Conservation (phyloP, 1,140 invertebrate species). For the Hydropsyche tenuis region DNA sequence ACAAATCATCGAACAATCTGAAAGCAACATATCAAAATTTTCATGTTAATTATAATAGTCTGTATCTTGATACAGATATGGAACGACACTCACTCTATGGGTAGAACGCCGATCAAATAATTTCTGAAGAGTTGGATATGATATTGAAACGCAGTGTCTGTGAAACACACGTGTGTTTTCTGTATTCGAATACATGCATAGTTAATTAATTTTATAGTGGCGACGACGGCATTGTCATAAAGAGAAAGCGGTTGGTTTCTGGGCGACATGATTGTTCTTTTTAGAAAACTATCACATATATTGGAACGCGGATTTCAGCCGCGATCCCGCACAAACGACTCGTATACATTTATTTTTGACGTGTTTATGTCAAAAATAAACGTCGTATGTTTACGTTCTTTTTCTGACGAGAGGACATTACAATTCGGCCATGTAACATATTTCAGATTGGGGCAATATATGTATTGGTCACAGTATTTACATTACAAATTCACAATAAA, state of each 20-base stretch:
- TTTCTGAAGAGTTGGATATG: slow-evolving; percentile 54
- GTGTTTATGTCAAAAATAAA: background rate
- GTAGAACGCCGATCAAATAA: slow-evolving; percentile 56
- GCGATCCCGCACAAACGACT: background rate
- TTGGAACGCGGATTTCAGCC: background rate
- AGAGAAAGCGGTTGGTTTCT: slow-evolving; percentile 58
- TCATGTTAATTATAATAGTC: no score
- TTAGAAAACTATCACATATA: background rate
- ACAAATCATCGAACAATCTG: background rate
- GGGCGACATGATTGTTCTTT: slow-evolving; percentile 49
- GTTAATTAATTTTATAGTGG: slow-evolving; percentile 49
- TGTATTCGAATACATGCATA: slow-evolving; percentile 22
- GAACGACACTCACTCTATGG: slow-evolving; percentile 53
- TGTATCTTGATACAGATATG: no score
- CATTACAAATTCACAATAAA: background rate
- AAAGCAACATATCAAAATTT: background rate
- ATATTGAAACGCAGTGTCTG: slow-evolving; percentile 56
- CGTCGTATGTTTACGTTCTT: background rate
- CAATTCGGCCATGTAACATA: no score
- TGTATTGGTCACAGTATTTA: background rate
- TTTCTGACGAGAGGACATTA: background rate
- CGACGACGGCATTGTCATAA: slow-evolving; percentile 57
- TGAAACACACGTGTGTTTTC: slow-evolving; percentile 57
- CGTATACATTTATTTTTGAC: no score
- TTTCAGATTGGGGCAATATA: background rate